A percentile compares a stretch with the other conserved stretches of the same genome.
Evolutionary conservation across 2,888 invertebrate species (phyloP).

Genomic region (Brachyopa scutellaris): DNA sequence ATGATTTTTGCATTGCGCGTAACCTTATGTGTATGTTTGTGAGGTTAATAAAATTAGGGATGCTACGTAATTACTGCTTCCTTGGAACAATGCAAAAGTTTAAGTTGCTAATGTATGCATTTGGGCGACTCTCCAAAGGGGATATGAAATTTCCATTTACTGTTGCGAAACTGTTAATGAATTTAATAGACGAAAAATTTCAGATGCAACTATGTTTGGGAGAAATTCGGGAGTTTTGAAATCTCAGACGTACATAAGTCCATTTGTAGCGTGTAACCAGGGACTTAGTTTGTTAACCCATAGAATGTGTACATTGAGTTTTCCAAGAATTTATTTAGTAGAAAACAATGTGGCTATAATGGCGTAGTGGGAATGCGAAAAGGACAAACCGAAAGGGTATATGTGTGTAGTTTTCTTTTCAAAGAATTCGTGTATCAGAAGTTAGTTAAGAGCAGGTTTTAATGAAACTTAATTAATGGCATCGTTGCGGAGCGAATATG

Average conservation of each 20-base stretch:
- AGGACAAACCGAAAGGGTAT: too few relatives aligned
- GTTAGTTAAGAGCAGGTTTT: too few relatives aligned
- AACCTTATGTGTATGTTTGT: constrained; percentile 14
- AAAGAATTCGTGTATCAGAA: too few relatives aligned
- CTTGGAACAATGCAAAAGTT: constrained; percentile 26
- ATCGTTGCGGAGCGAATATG: too few relatives aligned
- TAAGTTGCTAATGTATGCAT: constrained; percentile 42
- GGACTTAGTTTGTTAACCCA: constrained; percentile 17
- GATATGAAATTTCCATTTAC: constrained; percentile 13
- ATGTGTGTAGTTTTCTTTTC: too few relatives aligned
- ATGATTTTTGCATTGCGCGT: constrained; percentile 27
- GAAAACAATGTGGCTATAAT: constrained; percentile 9
- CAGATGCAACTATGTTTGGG: not conserved
- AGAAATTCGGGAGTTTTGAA: constrained; percentile 11
- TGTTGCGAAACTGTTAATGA: constrained; percentile 33
- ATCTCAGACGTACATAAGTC: constrained; percentile 26
- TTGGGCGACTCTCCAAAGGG: constrained; percentile 20
- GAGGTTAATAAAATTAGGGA: constrained; percentile 63
- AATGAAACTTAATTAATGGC: too few relatives aligned
- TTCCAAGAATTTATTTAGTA: not conserved
- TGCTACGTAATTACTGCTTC: constrained; percentile 57
- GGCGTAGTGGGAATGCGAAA: too few relatives aligned
- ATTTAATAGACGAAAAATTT: constrained; percentile 7
- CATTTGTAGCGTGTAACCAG: constrained; percentile 23
- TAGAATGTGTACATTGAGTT: constrained; percentile 4